Percentiles rank a stretch among this genome's conserved stretches.
These are phyloP conservation scores for Solea senegalensis DNA, from an alignment of 2,113 vertebrate species.

Conservation along the genomic window DNA sequence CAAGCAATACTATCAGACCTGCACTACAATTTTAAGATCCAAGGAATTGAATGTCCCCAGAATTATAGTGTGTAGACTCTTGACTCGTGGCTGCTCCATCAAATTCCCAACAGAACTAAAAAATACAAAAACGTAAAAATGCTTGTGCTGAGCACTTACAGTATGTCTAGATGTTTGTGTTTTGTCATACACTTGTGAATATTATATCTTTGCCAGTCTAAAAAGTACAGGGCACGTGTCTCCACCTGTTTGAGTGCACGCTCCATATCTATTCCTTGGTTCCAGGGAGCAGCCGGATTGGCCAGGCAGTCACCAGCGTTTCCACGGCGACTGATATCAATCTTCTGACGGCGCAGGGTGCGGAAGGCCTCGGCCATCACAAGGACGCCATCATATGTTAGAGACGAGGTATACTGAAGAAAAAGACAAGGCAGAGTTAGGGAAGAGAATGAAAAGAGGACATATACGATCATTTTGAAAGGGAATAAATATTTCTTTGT, in stretches of 20 bases:
- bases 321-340: slow-evolving; percentile 96
- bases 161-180: background rate
- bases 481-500: background rate
- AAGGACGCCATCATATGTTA: slow-evolving; percentile 96
- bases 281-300: slow-evolving; percentile 98
- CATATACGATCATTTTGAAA: background rate
- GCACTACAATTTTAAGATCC: background rate
- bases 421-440: background rate
- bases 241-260: slow-evolving; percentile 97
- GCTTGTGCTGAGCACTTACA: too few species aligned
- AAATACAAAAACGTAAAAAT: too few species aligned
- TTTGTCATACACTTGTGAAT: background rate
- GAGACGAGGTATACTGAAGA: slow-evolving; percentile 93
- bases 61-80: background rate
- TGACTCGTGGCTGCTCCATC: background rate
- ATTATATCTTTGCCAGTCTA: slow-evolving; percentile 1
- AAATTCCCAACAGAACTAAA: background rate
- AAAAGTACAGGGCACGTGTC: background rate
- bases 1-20: too few species aligned
- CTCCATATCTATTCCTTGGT: slow-evolving; percentile 99
- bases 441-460: too few species aligned
- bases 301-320: slow-evolving; percentile 99
- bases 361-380: slow-evolving; percentile 99
- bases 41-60: background rate
- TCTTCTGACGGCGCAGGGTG: slow-evolving; percentile 95